A percentile compares a stretch with the other conserved stretches of the same genome.
These are phyloP conservation scores for Ovibos moschatus DNA, from an alignment of 2,113 vertebrate genomes.

Conservation along the genomic window DNA sequence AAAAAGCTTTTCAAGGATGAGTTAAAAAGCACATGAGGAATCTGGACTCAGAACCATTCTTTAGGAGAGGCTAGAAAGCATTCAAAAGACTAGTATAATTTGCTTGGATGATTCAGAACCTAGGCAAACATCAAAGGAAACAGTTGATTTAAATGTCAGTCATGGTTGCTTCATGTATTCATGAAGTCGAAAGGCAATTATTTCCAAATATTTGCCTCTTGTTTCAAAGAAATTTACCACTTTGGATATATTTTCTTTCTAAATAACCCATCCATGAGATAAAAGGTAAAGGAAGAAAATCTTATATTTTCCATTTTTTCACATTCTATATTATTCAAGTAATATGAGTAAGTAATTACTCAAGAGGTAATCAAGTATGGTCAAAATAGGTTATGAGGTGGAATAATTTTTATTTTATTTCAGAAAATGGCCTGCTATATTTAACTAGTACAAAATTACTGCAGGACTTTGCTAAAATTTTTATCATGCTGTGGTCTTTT, in stretches of 20 bases:
- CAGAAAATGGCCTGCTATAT: neutral
- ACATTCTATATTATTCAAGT: neutral
- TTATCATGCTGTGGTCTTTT: neutral
- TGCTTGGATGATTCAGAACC: neutral
- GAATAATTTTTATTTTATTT: neutral
- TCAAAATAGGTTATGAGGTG: neutral
- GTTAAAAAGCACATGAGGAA: neutral
- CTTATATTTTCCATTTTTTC: neutral
- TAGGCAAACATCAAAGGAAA: neutral
- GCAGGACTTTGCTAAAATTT: neutral
- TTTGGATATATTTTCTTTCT: neutral
- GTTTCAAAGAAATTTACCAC: neutral
- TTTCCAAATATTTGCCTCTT: neutral
- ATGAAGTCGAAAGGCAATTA: neutral
- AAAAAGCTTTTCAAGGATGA: neutral
- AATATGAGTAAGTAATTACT: neutral
- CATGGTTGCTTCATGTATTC: neutral
- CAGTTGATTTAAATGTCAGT: neutral
- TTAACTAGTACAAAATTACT: neutral
- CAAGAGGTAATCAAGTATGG: neutral
- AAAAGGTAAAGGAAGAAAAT: neutral
- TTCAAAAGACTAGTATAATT: neutral
- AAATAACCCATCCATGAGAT: neutral
- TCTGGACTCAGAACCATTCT: neutral
- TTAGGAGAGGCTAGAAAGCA: neutral